phyloP scores from a whole-genome alignment of 2,113 vertebrate genomes.

The Nannospalax galili region DNA sequence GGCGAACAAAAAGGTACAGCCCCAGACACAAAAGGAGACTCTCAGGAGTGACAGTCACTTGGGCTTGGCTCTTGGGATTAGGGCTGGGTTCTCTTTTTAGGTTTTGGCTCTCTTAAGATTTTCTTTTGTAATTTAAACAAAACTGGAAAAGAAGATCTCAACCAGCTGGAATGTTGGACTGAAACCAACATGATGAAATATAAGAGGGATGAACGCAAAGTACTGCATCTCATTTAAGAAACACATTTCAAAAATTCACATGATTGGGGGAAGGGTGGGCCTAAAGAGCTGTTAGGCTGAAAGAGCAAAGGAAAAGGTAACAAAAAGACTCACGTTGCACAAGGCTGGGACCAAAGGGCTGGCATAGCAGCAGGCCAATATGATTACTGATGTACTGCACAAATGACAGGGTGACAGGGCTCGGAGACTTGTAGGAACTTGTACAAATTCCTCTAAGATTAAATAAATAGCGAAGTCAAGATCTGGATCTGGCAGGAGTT shows the following conservation, averaged over 20 bases:
- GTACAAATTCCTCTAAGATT: not conserved
- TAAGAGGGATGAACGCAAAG: constrained; percentile 33
- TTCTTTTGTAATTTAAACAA: constrained; percentile 70
- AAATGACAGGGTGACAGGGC: not conserved
- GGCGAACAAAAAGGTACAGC: not conserved
- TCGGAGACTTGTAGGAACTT: not conserved
- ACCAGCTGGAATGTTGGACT: constrained; percentile 71
- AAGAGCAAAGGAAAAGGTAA: not conserved
- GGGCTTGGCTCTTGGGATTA: not conserved
- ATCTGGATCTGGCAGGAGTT: not conserved
- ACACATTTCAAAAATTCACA: constrained; percentile 52
- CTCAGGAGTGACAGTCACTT: rapidly evolving
- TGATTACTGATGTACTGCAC: not conserved
- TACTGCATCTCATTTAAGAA: constrained; percentile 71
- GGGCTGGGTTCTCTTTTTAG: constrained; percentile 40
- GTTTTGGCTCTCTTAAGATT: constrained; percentile 55
- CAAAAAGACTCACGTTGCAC: not conserved
- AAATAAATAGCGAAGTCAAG: not conserved
- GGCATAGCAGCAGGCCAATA: not conserved
- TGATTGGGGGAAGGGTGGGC: not conserved
- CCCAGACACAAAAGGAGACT: not conserved
- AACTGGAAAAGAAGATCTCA: constrained; percentile 72
- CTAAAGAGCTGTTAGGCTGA: not conserved
- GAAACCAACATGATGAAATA: constrained; percentile 67
- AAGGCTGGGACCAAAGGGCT: not conserved